phyloP scores from a whole-genome alignment of 2,113 vertebrate genomes.

The Proterorhinus semilunaris region DNA sequence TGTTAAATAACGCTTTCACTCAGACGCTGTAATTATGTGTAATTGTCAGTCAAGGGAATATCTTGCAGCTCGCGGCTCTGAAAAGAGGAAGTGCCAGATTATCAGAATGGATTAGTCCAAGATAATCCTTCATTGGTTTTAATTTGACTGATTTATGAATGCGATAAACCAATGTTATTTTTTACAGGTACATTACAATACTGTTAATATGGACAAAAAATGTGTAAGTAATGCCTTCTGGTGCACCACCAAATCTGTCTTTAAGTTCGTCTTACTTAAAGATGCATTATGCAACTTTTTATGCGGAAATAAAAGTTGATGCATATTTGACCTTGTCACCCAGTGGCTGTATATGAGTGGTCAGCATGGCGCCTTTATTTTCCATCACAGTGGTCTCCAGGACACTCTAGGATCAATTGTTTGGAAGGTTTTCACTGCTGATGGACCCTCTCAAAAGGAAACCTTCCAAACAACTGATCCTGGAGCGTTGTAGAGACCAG shows the following conservation, averaged over 20 bases:
- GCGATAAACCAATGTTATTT: neutral
- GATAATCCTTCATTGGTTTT: slow-evolving; percentile 32
- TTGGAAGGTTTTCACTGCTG: too few species aligned
- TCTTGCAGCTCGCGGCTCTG: slow-evolving; percentile 22
- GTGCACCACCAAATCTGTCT: neutral
- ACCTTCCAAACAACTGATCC: too few species aligned
- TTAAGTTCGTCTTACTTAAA: too few species aligned
- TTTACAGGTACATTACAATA: neutral
- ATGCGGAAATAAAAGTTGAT: too few species aligned
- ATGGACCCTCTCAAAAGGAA: too few species aligned
- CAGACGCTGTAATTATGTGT: slow-evolving; percentile 75
- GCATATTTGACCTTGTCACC: too few species aligned
- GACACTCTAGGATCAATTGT: too few species aligned
- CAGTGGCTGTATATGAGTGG: too few species aligned
- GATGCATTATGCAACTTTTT: too few species aligned
- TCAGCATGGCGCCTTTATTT: too few species aligned
- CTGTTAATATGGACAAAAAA: neutral
- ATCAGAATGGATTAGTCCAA: slow-evolving; percentile 35
- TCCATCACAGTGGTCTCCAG: too few species aligned
- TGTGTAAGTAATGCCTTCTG: neutral
- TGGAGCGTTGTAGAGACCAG: too few species aligned
- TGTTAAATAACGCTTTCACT: slow-evolving; percentile 75
- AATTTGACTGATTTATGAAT: slow-evolving; percentile 3
- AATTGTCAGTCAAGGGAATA: slow-evolving; percentile 79
- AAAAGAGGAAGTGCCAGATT: slow-evolving; percentile 37